phyloP scores from a whole-genome alignment of 2,888 invertebrate genomes.

The Dinocampus coccinellae region DNA sequence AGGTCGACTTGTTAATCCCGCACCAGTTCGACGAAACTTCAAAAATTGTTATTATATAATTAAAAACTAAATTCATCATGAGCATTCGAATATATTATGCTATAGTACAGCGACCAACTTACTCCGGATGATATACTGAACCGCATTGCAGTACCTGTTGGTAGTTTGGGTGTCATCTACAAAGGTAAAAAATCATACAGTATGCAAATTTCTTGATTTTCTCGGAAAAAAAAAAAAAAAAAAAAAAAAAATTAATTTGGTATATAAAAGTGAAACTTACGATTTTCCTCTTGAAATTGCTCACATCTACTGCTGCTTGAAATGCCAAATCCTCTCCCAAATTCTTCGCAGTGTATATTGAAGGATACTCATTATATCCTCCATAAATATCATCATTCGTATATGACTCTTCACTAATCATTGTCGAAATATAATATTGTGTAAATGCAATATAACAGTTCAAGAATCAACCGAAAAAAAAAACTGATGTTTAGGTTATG shows the following conservation, averaged over 20 bases:
- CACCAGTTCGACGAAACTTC: constrained; percentile 69
- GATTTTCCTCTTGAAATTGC: constrained; percentile 79
- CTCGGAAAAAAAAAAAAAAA: too few species aligned
- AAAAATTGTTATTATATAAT: constrained; percentile 23
- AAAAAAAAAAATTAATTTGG: constrained; percentile 12
- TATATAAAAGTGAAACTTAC: constrained; percentile 68
- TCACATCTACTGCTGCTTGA: constrained; percentile 82
- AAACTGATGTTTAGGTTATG: not conserved
- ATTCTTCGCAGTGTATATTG: constrained; percentile 77
- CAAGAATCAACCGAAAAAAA: not conserved
- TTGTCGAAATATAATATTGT: constrained; percentile 4
- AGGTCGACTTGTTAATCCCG: constrained; percentile 62
- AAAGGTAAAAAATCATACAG: too few species aligned
- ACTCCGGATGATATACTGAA: constrained; percentile 74
- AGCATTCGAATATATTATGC: not conserved
- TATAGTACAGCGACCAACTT: constrained; percentile 50
- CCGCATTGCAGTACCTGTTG: constrained; percentile 71
- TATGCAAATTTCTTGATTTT: too few species aligned
- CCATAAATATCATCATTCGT: constrained; percentile 78
- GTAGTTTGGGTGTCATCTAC: constrained; percentile 67
- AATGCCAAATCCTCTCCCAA: constrained; percentile 81
- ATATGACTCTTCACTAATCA: constrained; percentile 39
- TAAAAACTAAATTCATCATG: constrained; percentile 13
- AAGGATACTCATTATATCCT: constrained; percentile 79
- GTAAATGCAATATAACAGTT: not conserved